Conservation (phyloP, 2,797 vertebrate genomes). For the Sus cebifrons region DNA sequence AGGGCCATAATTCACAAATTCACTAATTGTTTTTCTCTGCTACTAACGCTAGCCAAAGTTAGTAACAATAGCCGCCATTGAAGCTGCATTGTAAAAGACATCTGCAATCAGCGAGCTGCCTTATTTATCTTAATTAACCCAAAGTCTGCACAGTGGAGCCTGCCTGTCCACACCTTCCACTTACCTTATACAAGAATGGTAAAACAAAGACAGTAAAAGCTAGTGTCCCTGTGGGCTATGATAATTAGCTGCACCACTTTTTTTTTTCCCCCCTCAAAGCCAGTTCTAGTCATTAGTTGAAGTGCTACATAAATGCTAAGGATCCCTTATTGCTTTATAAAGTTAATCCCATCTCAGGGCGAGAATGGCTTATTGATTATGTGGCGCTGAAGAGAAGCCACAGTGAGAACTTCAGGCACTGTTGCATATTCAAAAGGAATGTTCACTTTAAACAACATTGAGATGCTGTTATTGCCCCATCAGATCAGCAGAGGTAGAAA, state of each 20-base stretch:
- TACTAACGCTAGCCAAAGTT: background rate
- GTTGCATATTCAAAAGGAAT: background rate
- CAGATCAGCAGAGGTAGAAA: background rate
- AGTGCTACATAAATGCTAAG: slow-evolving; percentile 82
- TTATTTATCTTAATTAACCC: slow-evolving; percentile 73
- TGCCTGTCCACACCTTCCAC: slow-evolving; percentile 46
- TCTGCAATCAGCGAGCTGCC: background rate
- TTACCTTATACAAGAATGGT: slow-evolving; percentile 59
- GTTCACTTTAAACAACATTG: background rate
- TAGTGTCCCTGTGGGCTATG: slow-evolving; percentile 74
- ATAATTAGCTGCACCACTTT: slow-evolving; percentile 69
- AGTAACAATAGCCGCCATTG: background rate
- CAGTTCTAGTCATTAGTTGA: slow-evolving; percentile 83
- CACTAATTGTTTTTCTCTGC: slow-evolving; percentile 49
- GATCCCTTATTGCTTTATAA: slow-evolving; percentile 79
- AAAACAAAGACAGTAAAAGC: slow-evolving; percentile 85
- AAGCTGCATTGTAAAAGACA: slow-evolving; percentile 12
- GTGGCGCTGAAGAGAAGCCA: slow-evolving; percentile 33
- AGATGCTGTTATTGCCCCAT: background rate
- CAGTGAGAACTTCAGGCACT: background rate
- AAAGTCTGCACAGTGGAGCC: background rate
- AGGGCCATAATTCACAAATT: slow-evolving; percentile 23
- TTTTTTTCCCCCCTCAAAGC: slow-evolving; percentile 28
- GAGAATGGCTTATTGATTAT: slow-evolving; percentile 59
- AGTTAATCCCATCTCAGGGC: slow-evolving; percentile 71